A percentile compares a stretch with the other conserved stretches of the same genome.
Conservation (phyloP, 2,113 vertebrate species). For the Pitta sordida region DNA sequence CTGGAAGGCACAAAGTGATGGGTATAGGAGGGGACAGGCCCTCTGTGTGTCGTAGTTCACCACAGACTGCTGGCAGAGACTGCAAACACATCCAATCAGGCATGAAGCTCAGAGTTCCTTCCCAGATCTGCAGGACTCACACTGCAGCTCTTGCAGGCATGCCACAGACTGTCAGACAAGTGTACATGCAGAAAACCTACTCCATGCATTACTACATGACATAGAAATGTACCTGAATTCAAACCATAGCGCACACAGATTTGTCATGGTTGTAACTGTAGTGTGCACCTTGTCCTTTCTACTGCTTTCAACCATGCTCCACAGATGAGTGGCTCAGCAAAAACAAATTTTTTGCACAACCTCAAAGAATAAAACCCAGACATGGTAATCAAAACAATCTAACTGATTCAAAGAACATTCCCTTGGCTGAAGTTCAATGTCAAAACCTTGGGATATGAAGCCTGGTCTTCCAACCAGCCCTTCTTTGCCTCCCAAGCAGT, state of each 20-base stretch:
- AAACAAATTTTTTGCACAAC: background rate
- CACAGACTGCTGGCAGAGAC: background rate
- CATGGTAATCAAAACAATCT: background rate
- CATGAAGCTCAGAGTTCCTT: background rate
- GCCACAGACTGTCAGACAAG: background rate
- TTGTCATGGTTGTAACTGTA: background rate
- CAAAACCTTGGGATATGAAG: background rate
- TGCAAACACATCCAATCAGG: background rate
- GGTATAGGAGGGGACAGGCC: background rate
- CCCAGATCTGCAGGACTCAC: background rate
- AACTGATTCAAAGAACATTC: background rate
- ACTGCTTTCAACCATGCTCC: rapidly evolving
- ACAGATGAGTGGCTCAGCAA: background rate
- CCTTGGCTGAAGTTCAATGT: background rate
- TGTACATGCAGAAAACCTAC: background rate
- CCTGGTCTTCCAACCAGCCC: background rate
- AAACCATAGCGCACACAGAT: background rate
- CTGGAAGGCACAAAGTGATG: background rate
- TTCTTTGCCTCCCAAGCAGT: background rate
- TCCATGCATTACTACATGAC: background rate
- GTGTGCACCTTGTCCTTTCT: background rate
- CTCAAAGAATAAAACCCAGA: background rate
- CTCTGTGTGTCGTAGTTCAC: background rate
- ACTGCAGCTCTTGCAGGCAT: background rate
- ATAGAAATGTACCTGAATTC: background rate